phyloP scores from a whole-genome alignment of 2,113 vertebrate species.

The Herpetotheres cachinnans region DNA sequence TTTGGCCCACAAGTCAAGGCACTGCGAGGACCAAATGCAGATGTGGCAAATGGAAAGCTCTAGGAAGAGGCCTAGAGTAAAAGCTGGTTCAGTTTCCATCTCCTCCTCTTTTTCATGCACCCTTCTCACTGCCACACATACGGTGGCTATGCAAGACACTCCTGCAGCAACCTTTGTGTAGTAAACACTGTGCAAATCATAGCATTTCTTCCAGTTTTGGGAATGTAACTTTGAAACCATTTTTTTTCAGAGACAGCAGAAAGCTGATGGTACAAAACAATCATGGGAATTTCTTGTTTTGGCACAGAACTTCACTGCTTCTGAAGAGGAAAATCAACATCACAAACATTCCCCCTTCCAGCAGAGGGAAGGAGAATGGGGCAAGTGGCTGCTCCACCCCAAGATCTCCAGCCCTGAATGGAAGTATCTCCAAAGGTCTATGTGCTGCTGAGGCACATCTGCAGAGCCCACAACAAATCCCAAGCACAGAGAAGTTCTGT shows the following conservation, averaged over 20 bases:
- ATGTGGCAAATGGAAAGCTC: neutral
- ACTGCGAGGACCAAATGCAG: neutral
- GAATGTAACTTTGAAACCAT: neutral
- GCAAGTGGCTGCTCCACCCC: neutral
- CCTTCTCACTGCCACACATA: neutral
- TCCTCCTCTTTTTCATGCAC: neutral
- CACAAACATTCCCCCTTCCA: neutral
- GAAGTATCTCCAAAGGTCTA: neutral
- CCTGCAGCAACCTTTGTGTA: neutral
- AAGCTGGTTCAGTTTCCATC: neutral
- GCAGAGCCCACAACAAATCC: neutral
- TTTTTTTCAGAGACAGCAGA: neutral
- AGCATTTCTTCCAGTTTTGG: neutral
- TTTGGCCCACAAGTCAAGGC: neutral
- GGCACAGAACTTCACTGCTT: neutral
- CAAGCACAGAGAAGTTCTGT: neutral
- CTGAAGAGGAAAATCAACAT: neutral
- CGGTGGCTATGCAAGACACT: neutral
- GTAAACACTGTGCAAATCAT: neutral
- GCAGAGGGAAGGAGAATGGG: neutral
- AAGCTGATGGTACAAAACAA: neutral
- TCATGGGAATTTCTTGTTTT: neutral
- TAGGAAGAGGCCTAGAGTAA: neutral
- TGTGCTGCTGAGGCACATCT: neutral
- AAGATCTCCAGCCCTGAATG: neutral